phyloP scores from a whole-genome alignment of 2,888 invertebrate species.

The Dasypolia templi region DNA sequence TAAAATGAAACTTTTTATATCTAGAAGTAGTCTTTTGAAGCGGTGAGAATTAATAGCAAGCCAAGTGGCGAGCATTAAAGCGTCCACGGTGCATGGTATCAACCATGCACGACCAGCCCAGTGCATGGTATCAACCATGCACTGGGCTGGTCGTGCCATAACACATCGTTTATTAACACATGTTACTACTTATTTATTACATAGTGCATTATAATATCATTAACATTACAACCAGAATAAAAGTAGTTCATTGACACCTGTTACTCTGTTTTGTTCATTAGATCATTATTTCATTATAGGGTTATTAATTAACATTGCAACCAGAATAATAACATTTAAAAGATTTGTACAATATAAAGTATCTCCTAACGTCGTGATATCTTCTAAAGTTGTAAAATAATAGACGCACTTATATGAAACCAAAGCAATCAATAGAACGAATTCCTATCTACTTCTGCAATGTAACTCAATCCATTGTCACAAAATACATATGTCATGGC shows the following conservation, averaged over 20 bases:
- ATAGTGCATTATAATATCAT: background rate
- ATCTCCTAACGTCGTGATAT: background rate
- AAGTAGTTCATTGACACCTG: no score
- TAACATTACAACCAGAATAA: background rate
- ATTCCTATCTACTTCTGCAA: conserved; percentile 9
- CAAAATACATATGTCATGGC: conserved; percentile 35
- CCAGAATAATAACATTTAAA: background rate
- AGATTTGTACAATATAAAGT: background rate
- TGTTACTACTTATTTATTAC: conserved; percentile 1
- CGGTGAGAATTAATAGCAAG: background rate
- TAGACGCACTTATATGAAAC: background rate
- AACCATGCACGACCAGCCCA: conserved; percentile 14
- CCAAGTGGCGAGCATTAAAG: background rate
- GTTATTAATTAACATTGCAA: no score
- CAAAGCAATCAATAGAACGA: conserved; percentile 14
- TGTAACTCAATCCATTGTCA: conserved; percentile 43
- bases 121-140: no score
- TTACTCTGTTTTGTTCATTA: no score
- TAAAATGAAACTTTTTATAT: background rate
- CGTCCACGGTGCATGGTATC: conserved; percentile 20
- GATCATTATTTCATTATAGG: no score
- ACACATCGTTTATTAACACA: conserved; percentile 15
- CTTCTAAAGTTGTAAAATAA: background rate
- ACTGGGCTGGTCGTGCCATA: no score
- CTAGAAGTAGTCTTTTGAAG: background rate